Percentiles rank a stretch among this genome's conserved stretches.
These are phyloP conservation scores for Anthoscopus minutus DNA, from an alignment of 2,113 vertebrate genomes.

Conservation along the genomic window DNA sequence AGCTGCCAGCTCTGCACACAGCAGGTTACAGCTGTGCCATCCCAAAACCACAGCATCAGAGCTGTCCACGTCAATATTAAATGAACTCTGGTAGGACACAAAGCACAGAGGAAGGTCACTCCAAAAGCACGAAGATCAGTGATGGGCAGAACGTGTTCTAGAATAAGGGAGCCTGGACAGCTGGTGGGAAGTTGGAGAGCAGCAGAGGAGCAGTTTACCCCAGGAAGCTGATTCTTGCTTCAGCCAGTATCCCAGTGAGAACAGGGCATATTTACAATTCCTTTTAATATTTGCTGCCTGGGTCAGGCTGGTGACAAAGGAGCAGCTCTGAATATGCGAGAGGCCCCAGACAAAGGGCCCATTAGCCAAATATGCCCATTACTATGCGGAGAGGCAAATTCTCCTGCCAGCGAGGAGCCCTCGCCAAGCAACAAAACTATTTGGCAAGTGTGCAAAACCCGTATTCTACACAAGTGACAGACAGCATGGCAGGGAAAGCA, in stretches of 20 bases:
- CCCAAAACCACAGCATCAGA: neutral
- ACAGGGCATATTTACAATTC: neutral
- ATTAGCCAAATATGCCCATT: slow-evolving; percentile 14
- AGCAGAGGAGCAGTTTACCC: neutral
- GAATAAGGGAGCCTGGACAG: neutral
- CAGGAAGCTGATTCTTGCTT: neutral
- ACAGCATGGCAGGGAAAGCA: neutral
- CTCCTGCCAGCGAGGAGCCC: slow-evolving; percentile 4
- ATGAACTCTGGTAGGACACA: neutral
- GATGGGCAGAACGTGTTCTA: neutral
- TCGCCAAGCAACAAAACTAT: neutral
- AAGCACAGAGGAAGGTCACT: neutral
- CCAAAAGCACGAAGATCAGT: neutral
- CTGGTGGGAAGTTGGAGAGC: neutral
- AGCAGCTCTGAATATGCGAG: slow-evolving; percentile 21
- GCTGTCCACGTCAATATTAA: neutral
- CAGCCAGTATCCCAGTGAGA: neutral
- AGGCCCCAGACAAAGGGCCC: slow-evolving; percentile 39
- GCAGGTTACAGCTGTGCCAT: neutral
- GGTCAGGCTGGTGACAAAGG: slow-evolving; percentile 36
- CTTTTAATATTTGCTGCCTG: neutral
- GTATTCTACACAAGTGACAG: neutral
- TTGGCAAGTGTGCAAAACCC: slow-evolving; percentile 32
- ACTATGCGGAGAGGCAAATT: neutral
- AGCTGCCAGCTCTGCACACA: neutral